A percentile compares a stretch with the other conserved stretches of the same genome.
phyloP scores from a whole-genome alignment of 2,797 vertebrate genomes.

The Gephyroberyx darwinii region DNA sequence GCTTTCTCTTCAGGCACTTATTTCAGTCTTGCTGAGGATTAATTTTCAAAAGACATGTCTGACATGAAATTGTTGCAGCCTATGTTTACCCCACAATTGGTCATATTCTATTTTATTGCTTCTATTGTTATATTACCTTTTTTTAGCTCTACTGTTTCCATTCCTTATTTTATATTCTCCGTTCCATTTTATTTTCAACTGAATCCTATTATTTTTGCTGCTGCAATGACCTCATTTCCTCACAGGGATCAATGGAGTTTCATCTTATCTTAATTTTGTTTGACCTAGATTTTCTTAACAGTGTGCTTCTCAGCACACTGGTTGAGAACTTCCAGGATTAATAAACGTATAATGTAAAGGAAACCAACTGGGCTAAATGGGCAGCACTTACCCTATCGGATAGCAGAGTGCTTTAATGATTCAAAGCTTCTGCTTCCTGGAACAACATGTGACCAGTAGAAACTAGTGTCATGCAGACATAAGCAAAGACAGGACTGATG shows the following conservation, averaged over 20 bases:
- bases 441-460: constrained; percentile 32
- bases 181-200: too few relatives aligned
- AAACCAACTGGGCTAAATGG: not conserved
- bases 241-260: not conserved
- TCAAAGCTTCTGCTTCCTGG: constrained; percentile 40
- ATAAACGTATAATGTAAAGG: not conserved
- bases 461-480: constrained; percentile 43
- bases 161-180: not conserved
- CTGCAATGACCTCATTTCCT: not conserved
- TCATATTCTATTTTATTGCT: too few relatives aligned
- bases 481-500: constrained; percentile 12
- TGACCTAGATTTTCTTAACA: too few relatives aligned
- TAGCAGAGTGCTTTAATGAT: constrained; percentile 52
- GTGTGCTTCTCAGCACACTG: not conserved
- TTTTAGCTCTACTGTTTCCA: too few relatives aligned
- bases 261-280: constrained; percentile 11
- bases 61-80: too few relatives aligned
- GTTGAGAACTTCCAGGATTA: not conserved
- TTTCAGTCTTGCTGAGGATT: too few relatives aligned
- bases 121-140: too few relatives aligned
- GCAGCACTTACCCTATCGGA: constrained; percentile 15
- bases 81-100: too few relatives aligned
- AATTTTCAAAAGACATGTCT: too few relatives aligned
- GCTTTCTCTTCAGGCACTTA: too few relatives aligned
- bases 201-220: not conserved